A percentile compares a stretch with the other conserved stretches of the same genome.
Evolutionary conservation across 2,888 invertebrate species (phyloP).

Genomic region (Patella ulyssiponensis): DNA sequence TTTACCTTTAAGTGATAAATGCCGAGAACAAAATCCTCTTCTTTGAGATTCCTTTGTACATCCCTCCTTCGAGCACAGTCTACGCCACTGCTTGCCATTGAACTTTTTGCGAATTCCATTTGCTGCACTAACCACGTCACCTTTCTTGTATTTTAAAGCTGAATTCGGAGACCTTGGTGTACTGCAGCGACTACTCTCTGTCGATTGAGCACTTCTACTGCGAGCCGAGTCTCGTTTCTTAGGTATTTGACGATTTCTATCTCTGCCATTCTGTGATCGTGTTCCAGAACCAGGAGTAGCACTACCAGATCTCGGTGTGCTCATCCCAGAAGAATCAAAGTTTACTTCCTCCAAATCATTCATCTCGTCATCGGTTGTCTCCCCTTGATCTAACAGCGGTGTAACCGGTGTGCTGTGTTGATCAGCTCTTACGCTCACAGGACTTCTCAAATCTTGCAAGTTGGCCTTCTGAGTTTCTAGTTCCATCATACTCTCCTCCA

Average conservation of each 20-base stretch:
- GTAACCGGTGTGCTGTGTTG: conserved; percentile 31
- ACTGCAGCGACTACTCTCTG: conserved; percentile 67
- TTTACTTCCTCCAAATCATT: conserved; percentile 56
- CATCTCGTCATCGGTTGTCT: conserved; percentile 66
- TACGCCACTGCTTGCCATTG: conserved; percentile 99
- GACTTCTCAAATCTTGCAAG: neutral
- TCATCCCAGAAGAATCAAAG: conserved; percentile 64
- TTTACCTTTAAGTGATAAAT: conserved; percentile 90
- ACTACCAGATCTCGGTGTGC: conserved; percentile 81
- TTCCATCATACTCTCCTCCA: conserved; percentile 74
- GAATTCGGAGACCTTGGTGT: conserved; percentile 67
- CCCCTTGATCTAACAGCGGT: conserved; percentile 48
- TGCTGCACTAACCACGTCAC: conserved; percentile 93
- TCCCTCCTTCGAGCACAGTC: conserved; percentile 94
- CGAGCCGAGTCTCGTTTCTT: conserved; percentile 65
- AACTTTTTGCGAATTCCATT: conserved; percentile 98
- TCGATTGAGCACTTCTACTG: conserved; percentile 67
- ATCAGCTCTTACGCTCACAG: neutral
- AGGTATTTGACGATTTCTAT: conserved; percentile 55
- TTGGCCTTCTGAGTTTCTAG: conserved; percentile 22
- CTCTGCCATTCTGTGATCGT: conserved; percentile 45
- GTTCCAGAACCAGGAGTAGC: conserved; percentile 79
- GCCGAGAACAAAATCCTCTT: conserved; percentile 95
- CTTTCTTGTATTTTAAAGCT: conserved; percentile 78
- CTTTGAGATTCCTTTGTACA: conserved; percentile 98